phyloP scores from a whole-genome alignment of 2,888 invertebrate genomes.

The Drosophila paramelanica region DNA sequence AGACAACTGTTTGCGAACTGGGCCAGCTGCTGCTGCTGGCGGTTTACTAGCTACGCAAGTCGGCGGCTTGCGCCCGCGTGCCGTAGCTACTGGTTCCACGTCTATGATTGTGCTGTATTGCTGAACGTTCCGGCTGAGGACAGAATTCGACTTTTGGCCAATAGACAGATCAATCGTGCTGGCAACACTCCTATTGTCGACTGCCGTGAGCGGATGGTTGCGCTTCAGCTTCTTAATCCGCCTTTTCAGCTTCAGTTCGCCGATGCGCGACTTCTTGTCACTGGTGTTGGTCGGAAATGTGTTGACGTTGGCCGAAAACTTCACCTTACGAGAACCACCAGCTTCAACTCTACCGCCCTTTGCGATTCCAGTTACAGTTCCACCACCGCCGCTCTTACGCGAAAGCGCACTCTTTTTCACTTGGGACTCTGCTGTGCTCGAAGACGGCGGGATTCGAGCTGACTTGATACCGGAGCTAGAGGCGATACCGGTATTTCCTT shows the following conservation, averaged over 20 bases:
- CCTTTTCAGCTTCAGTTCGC: constrained; percentile 50
- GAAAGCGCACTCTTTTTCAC: constrained; percentile 43
- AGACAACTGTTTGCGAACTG: background rate
- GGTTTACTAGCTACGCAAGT: background rate
- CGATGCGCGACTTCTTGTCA: constrained; percentile 46
- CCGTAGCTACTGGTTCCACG: constrained; percentile 1
- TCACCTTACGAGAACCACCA: constrained; percentile 50
- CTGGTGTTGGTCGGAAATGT: constrained; percentile 42
- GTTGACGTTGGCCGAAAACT: constrained; percentile 59
- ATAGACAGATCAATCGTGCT: constrained; percentile 23
- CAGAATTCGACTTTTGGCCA: constrained; percentile 9
- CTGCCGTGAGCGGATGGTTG: constrained; percentile 17
- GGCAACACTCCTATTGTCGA: constrained; percentile 5
- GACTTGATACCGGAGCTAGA: constrained; percentile 27
- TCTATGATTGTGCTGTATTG: constrained; percentile 18
- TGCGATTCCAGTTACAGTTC: background rate
- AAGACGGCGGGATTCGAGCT: constrained; percentile 11
- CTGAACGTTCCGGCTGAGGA: constrained; percentile 9
- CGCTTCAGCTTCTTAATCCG: constrained; percentile 47
- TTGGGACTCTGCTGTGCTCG: constrained; percentile 18
- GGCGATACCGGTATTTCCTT: constrained; percentile 3
- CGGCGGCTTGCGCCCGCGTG: constrained; percentile 2
- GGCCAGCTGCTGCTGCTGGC: background rate
- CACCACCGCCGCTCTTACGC: constrained; percentile 26
- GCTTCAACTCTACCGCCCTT: background rate